These are phyloP conservation scores for Metalampra italica DNA, from an alignment of 2,888 invertebrate species.

Conservation along the genomic window DNA sequence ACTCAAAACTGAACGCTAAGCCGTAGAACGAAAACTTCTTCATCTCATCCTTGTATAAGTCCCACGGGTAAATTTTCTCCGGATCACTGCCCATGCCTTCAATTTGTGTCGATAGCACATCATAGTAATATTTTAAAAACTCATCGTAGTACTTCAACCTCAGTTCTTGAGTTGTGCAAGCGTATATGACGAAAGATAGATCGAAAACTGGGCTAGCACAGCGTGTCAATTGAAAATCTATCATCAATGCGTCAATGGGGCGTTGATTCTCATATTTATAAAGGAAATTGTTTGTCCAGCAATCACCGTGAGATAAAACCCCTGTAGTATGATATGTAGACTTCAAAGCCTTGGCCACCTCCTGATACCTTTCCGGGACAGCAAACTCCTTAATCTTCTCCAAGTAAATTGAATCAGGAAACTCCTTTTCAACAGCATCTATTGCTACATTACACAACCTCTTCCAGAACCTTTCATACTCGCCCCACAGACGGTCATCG, in stretches of 20 bases:
- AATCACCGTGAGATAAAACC: conserved; percentile 84
- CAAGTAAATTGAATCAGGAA: conserved; percentile 78
- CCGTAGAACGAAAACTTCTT: conserved; percentile 78
- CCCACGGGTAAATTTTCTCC: conserved; percentile 69
- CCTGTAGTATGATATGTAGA: conserved; percentile 59
- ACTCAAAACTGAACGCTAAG: conserved; percentile 79
- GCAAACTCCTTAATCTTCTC: conserved; percentile 75
- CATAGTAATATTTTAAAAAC: conserved; percentile 80
- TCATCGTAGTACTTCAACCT: conserved; percentile 78
- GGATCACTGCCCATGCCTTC: conserved; percentile 80
- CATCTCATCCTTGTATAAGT: conserved; percentile 72
- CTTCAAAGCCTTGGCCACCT: conserved; percentile 60
- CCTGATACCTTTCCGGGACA: conserved; percentile 70
- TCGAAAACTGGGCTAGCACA: conserved; percentile 79
- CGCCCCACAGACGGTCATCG: conserved; percentile 65
- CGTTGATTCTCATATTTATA: conserved; percentile 51
- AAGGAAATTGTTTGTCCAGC: conserved; percentile 87
- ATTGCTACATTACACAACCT: conserved; percentile 72
- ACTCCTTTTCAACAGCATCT: conserved; percentile 82
- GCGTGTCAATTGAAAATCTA: conserved; percentile 84
- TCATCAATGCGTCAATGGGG: conserved; percentile 73
- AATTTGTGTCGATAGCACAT: conserved; percentile 73
- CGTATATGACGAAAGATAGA: conserved; percentile 70
- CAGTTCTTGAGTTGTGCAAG: conserved; percentile 80
- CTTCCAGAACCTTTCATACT: conserved; percentile 78